These are phyloP conservation scores for Neodiprion lecontei DNA, from an alignment of 1,140 invertebrate genomes.

Conservation along the genomic window DNA sequence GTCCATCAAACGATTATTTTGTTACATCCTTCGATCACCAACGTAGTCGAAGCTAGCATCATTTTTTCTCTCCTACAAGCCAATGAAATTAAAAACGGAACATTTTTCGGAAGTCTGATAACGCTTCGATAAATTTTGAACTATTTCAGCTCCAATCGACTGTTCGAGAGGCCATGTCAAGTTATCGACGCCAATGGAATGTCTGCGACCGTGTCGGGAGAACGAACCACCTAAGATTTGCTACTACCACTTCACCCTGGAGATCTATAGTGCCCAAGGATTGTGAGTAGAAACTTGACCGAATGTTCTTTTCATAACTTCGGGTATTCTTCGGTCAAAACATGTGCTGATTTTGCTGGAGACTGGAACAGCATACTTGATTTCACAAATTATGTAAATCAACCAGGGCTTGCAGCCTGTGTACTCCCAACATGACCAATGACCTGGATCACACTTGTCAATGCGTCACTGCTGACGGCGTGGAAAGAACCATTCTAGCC, in stretches of 20 bases:
- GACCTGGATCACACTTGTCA: slow-evolving; percentile 79
- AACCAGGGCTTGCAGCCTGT: slow-evolving; percentile 80
- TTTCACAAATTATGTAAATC: too few species aligned
- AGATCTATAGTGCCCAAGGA: slow-evolving; percentile 86
- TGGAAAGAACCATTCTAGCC: slow-evolving; percentile 77
- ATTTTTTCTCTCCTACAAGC: too few species aligned
- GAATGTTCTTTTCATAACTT: too few species aligned
- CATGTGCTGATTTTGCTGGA: too few species aligned
- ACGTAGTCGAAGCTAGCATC: too few species aligned
- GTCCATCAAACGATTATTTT: too few species aligned
- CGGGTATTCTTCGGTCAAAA: too few species aligned
- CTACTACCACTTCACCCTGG: slow-evolving; percentile 87
- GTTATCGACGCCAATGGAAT: slow-evolving; percentile 71
- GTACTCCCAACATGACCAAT: slow-evolving; percentile 81
- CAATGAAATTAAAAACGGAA: too few species aligned
- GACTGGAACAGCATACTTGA: too few species aligned
- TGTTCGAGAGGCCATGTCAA: not conserved
- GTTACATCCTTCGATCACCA: too few species aligned
- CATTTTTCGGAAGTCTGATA: too few species aligned
- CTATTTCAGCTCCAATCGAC: not conserved
- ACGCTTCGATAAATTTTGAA: too few species aligned
- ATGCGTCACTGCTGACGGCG: slow-evolving; percentile 83
- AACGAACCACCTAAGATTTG: slow-evolving; percentile 82
- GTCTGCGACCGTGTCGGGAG: slow-evolving; percentile 79
- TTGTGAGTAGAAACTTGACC: slow-evolving; percentile 70